Base-by-base conservation (phyloP, 2,888 invertebrate genomes). In the Heterodera filipjevi region DNA sequence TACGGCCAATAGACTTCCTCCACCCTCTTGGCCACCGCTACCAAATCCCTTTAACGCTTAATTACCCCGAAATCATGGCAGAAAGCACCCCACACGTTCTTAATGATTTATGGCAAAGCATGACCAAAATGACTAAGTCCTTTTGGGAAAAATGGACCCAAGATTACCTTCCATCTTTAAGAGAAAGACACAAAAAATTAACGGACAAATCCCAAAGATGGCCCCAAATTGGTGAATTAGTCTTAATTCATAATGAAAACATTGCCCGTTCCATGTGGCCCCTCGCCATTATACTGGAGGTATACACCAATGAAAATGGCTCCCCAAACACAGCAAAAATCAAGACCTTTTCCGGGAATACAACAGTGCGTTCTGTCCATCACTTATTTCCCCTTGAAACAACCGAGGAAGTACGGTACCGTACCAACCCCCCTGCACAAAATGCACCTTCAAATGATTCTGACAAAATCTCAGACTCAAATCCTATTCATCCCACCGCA, bases 371-470 rank as follows among this genome's bases (percentile, higher is more conserved):
- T 8, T 59, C 59, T 6, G 27, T 59, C 27, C 59, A 59, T n/a
- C 22, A 59, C n/a, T 59, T 59, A n/a, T n/a, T 59, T n/a, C 59
- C 59, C 59, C n/a, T 59, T n/a, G 59, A 59, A n/a, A 59, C n/a
- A 22, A n/a, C 59, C n/a, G 59, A 59, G 2, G 59, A 59, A 75
- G 3, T 27, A 5, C 6, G 3, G 5, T 6, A n/a, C 59, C 59
- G 59, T 59, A n/a, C 22, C 59, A 22, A 3, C 22, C 59, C 22
- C 8, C n/a, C 59, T 5, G 27, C 3, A n/a, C 22, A 6, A 59
- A 22, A 8, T 19, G 49, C 12, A 49, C 5, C 16, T 49, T 19
- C 49, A 3, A 49, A 16, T 19, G 49, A 3, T 3, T n/a, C n/a
- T n/a, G 19, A 5, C 49, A 16, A 16, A 16, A 49, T 16, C 49